Percentiles rank a stretch among this genome's conserved stretches.
These are phyloP conservation scores for Larimichthys crocea DNA, from an alignment of 2,113 vertebrate genomes.

Conservation along the genomic window DNA sequence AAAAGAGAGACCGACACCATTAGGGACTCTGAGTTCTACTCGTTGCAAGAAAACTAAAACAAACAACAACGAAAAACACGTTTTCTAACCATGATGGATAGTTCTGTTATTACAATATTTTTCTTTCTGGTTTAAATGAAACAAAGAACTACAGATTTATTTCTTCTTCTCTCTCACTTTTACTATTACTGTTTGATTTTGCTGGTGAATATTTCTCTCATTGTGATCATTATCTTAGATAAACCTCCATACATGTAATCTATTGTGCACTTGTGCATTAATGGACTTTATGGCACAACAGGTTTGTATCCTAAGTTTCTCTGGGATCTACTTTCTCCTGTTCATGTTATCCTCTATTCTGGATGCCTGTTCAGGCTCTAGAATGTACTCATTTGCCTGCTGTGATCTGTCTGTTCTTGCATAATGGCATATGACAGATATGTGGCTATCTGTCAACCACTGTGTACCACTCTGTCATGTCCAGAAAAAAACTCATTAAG, in stretches of 20 bases:
- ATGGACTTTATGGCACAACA: slow-evolving; percentile 55
- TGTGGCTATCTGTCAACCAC: slow-evolving; percentile 64
- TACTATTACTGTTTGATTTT: slow-evolving; percentile 46
- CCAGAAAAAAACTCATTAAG: slow-evolving; percentile 9
- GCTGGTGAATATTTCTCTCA: slow-evolving; percentile 40
- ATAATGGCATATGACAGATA: slow-evolving; percentile 66
- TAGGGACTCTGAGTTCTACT: not conserved
- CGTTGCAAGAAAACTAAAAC: not conserved
- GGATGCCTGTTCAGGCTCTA: slow-evolving; percentile 52
- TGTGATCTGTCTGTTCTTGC: slow-evolving; percentile 53
- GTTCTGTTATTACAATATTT: slow-evolving; percentile 24
- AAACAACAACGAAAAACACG: not conserved
- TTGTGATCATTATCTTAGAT: slow-evolving; percentile 51
- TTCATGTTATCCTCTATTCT: slow-evolving; percentile 50
- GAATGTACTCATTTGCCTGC: slow-evolving; percentile 29
- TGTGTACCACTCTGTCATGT: slow-evolving; percentile 58
- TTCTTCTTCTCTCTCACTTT: slow-evolving; percentile 37
- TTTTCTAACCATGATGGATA: slow-evolving; percentile 10
- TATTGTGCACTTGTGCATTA: slow-evolving; percentile 61
- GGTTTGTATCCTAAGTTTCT: slow-evolving; percentile 66
- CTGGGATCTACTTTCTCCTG: slow-evolving; percentile 46
- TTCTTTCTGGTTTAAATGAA: slow-evolving; percentile 50
- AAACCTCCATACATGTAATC: slow-evolving; percentile 63
- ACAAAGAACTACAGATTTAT: not conserved
- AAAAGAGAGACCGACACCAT: not conserved